A percentile compares a stretch with the other conserved stretches of the same genome.
These are phyloP conservation scores for Eupithecia insigniata DNA, from an alignment of 2,888 invertebrate species.

Conservation along the genomic window DNA sequence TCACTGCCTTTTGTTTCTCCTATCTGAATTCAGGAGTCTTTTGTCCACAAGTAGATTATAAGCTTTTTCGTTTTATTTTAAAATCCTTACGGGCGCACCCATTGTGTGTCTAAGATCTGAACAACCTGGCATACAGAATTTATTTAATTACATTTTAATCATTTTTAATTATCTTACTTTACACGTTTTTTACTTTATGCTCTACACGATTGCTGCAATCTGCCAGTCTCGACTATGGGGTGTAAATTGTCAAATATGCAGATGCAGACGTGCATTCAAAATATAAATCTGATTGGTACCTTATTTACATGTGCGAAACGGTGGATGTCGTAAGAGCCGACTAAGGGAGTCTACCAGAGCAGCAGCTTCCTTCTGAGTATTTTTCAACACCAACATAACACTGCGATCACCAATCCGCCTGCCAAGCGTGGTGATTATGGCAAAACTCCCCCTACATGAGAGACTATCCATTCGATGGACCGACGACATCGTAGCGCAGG, in stretches of 20 bases:
- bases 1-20: not conserved
- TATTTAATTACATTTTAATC: not conserved
- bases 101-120: not conserved
- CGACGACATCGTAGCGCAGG: too few species aligned
- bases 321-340: too few species aligned
- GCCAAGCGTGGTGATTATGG: too few species aligned
- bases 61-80: not conserved
- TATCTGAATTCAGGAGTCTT: not conserved
- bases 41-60: not conserved
- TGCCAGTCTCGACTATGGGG: not conserved
- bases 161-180: not conserved
- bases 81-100: not conserved
- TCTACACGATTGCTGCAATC: not conserved
- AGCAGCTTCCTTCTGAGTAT: too few species aligned
- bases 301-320: not conserved
- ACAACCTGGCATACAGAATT: not conserved
- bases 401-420: too few species aligned
- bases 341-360: too few species aligned
- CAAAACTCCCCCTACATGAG: too few species aligned
- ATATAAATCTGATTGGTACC: not conserved
- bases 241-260: not conserved
- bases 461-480: too few species aligned
- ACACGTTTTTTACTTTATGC: too few species aligned
- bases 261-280: not conserved
- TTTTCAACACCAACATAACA: too few species aligned